Percentiles rank a stretch among this genome's conserved stretches.
Conservation (phyloP, 2,888 invertebrate genomes). For the Dexiosoma caninum region DNA sequence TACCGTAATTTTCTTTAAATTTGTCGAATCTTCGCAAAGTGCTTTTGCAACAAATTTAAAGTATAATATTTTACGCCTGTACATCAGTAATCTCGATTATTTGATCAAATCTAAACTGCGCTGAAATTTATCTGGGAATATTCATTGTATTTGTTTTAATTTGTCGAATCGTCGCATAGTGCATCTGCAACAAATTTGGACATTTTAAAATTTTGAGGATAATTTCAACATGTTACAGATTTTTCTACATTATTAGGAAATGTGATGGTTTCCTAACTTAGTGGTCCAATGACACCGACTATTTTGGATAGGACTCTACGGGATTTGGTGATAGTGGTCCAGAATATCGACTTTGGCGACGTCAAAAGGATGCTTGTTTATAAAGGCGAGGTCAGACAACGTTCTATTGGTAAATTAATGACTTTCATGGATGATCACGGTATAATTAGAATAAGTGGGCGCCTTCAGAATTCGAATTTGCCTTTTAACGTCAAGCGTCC, state of each 20-base stretch:
- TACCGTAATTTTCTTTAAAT: too few relatives aligned
- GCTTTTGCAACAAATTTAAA: too few relatives aligned
- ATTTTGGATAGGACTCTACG: not conserved
- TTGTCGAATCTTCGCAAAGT: too few relatives aligned
- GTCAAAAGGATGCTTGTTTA: not conserved
- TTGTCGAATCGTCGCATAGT: too few relatives aligned
- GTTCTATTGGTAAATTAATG: conserved; percentile 15
- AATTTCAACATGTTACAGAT: conserved; percentile 8
- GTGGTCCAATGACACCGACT: not conserved
- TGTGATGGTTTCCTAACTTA: not conserved
- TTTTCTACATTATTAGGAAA: not conserved
- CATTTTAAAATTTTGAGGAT: conserved; percentile 15
- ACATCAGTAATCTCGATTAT: too few relatives aligned
- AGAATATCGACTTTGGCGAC: conserved; percentile 24
- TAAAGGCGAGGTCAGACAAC: not conserved
- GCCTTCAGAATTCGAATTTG: conserved; percentile 57
- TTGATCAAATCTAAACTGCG: too few relatives aligned
- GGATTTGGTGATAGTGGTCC: not conserved
- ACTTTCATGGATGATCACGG: conserved; percentile 25
- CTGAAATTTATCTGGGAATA: too few relatives aligned
- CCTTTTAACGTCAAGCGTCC: conserved; percentile 3
- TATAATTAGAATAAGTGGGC: conserved; percentile 31
- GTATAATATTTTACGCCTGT: too few relatives aligned
- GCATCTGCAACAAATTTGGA: too few relatives aligned
- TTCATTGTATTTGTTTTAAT: too few relatives aligned